Conservation (phyloP, 2,888 invertebrate genomes). For the Eupithecia abbreviata region DNA sequence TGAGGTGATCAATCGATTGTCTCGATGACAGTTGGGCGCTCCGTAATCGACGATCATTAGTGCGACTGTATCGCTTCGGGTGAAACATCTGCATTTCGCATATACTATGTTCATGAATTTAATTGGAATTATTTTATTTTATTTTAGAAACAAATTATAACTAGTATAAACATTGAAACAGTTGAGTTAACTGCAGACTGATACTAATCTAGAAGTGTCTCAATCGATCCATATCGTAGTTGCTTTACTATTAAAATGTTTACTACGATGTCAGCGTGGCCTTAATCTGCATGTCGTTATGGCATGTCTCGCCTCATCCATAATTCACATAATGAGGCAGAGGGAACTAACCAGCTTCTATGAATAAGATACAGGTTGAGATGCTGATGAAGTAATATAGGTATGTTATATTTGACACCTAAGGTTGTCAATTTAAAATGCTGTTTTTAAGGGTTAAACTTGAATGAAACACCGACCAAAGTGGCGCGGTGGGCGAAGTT, state of each 20-base stretch:
- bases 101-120: slow-evolving; percentile 47
- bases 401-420: slow-evolving; percentile 5
- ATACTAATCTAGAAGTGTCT: no score
- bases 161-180: no score
- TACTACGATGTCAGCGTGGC: slow-evolving; percentile 54
- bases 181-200: no score
- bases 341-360: slow-evolving; percentile 48
- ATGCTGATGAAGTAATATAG: neutral
- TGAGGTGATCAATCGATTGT: slow-evolving; percentile 65
- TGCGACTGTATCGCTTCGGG: slow-evolving; percentile 62
- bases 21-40: slow-evolving; percentile 69
- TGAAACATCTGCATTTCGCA: slow-evolving; percentile 55
- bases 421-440: neutral
- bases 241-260: neutral
- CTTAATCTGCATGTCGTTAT: slow-evolving; percentile 80
- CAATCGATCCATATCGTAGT: neutral
- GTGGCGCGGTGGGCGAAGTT: no score
- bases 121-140: slow-evolving; percentile 46
- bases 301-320: slow-evolving; percentile 75
- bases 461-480: no score
- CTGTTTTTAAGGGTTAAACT: no score
- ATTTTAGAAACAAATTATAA: no score
- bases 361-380: slow-evolving; percentile 34
- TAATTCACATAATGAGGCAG: slow-evolving; percentile 79
- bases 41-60: slow-evolving; percentile 75